Base-by-base conservation (phyloP, 2,797 vertebrate species). In the Antennarius maculatus region DNA sequence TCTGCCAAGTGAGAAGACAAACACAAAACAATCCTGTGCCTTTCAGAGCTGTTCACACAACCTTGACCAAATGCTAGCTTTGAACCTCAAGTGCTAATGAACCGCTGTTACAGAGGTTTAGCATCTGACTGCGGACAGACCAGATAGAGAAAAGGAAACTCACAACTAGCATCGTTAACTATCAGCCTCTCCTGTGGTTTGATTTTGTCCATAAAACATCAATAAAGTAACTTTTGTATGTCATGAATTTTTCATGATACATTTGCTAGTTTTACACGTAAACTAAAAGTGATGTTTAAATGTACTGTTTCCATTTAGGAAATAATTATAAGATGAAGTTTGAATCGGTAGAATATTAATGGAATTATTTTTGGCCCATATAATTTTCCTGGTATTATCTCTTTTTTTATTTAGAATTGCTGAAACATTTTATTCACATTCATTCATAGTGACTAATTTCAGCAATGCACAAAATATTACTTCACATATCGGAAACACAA, bases 41-140 rank as follows among this genome's bases (percentile, higher is more conserved):
- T 89, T 89, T 83, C 49, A 69, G 31, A 78, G 74, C 73, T 66
- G 81, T 88, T 88, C 84, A 86, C 86, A 83, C 73, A 69, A 72
- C 76, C 66, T 62, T 81, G 79, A 85, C 84, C 85, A 88, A 92
- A 88, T 39, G 60, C 63, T 88, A 16, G 51, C 76, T 78, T 77
- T 70, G 76, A 72, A 85, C 69, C 76, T 80, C 41, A 74, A 81
- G 52, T 74, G 66, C 55, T 81, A 74, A 61, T 67, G 46, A 54
- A 52, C 66, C 67, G 66, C 41, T 72, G 86, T 83, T 84, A 78
- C 82, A 81, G 39, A 79, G 78, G 71, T 77, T 58, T 61, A 70
- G 47, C 52, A 75, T 52, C 29, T 68, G 69, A 78, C 60, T 48
- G 61, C 77, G 74, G 69, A 74, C 14, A 18, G 27, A 55, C 29